Percentiles rank a stretch among this genome's conserved stretches.
These are phyloP conservation scores for Trissolcus brochymenae DNA, from an alignment of 2,888 invertebrate genomes.

Conservation along the genomic window DNA sequence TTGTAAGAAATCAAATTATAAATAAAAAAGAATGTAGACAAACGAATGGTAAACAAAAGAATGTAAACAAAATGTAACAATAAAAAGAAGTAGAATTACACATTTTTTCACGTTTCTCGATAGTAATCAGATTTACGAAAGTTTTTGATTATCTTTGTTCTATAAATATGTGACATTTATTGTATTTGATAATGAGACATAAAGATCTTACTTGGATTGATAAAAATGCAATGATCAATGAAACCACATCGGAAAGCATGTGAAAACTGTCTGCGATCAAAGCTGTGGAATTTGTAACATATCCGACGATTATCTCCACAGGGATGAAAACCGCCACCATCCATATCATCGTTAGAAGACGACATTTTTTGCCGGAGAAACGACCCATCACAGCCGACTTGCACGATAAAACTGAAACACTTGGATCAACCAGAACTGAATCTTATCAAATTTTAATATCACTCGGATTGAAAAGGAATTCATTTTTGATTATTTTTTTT, in stretches of 20 bases:
- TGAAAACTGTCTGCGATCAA: constrained; percentile 98
- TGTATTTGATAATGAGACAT: neutral
- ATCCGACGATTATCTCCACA: constrained; percentile 96
- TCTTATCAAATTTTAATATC: neutral
- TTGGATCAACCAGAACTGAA: neutral
- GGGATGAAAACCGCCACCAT: constrained; percentile 95
- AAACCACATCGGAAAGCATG: constrained; percentile 98
- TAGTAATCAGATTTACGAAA: no score
- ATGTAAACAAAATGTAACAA: no score
- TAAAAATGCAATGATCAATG: constrained; percentile 94
- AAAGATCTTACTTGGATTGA: constrained; percentile 87
- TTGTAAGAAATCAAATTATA: no score
- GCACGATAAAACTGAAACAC: constrained; percentile 1
- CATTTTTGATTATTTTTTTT: no score
- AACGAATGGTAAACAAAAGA: no score
- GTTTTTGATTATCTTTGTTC: neutral
- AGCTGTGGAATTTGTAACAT: constrained; percentile 97
- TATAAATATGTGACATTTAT: neutral
- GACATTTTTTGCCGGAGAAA: constrained; percentile 92
- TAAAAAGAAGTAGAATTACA: no score
- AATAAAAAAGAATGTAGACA: no score
- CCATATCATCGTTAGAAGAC: constrained; percentile 93
- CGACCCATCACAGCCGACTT: constrained; percentile 82
- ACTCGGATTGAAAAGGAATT: neutral
- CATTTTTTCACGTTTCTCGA: no score